phyloP scores from a whole-genome alignment of 2,113 vertebrate genomes.

The Cacatua alba region DNA sequence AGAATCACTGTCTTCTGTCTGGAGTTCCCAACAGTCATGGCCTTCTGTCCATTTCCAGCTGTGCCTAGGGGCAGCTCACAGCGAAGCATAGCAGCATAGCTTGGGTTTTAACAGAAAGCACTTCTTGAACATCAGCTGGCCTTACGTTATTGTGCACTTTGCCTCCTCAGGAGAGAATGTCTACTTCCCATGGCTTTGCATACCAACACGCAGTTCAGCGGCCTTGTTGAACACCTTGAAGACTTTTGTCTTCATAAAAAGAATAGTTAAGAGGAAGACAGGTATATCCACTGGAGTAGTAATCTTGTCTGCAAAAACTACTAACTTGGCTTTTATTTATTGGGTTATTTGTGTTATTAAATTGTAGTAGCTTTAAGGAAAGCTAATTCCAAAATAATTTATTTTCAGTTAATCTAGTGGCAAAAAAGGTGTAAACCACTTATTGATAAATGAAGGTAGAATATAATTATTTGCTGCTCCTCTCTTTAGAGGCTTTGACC shows the following conservation, averaged over 20 bases:
- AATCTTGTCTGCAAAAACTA: neutral
- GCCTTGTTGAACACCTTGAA: constrained; percentile 19
- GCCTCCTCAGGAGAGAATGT: constrained; percentile 5
- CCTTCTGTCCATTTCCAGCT: constrained; percentile 23
- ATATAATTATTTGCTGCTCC: constrained; percentile 42
- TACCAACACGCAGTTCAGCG: constrained; percentile 22
- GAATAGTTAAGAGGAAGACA: constrained; percentile 16
- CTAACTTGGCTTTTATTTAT: constrained; percentile 41
- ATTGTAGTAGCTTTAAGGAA: constrained; percentile 31
- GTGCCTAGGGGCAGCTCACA: constrained; percentile 5
- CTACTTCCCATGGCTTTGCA: constrained; percentile 35
- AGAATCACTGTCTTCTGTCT: neutral
- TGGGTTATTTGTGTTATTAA: constrained; percentile 36
- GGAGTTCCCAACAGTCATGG: constrained; percentile 19
- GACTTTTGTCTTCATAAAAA: constrained; percentile 11
- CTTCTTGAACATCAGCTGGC: constrained; percentile 6
- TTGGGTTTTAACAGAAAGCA: neutral
- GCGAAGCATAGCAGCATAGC: neutral
- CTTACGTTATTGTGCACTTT: constrained; percentile 7
- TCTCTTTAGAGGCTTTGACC: constrained; percentile 22
- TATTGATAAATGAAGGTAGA: constrained; percentile 5
- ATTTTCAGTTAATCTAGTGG: neutral
- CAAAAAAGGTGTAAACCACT: constrained; percentile 30
- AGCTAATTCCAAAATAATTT: constrained; percentile 23
- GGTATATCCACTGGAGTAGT: constrained; percentile 57